Evolutionary conservation across 2,888 invertebrate species (phyloP).

Genomic region (Isoperla grammatica): DNA sequence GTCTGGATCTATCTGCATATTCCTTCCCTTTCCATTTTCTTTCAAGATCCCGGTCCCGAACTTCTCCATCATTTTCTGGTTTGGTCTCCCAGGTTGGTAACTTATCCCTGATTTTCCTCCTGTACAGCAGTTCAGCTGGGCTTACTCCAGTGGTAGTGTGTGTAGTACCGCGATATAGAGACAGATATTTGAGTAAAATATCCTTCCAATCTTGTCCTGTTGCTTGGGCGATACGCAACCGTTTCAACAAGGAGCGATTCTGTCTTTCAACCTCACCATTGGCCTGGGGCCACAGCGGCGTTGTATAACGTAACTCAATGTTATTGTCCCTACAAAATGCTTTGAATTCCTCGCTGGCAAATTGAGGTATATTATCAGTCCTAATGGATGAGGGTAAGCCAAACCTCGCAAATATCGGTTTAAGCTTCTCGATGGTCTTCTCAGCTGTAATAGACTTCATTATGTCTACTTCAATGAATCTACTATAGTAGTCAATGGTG

Average conservation of each 20-base stretch:
- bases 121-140: conserved; percentile 25
- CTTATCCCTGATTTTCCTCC: conserved; percentile 5
- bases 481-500: conserved; percentile 7
- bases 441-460: conserved; percentile 18
- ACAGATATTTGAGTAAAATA: conserved; percentile 31
- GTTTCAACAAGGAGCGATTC: too few species aligned
- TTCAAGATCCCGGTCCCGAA: too few species aligned
- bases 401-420: conserved; percentile 30
- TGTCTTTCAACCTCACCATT: too few species aligned
- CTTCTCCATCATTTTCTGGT: neutral
- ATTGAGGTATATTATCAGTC: conserved; percentile 32
- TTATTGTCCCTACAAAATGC: neutral
- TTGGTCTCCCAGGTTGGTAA: neutral
- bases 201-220: too few species aligned
- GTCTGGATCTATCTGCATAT: too few species aligned
- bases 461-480: conserved; percentile 1
- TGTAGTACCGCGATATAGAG: conserved; percentile 28
- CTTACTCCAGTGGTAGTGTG: conserved; percentile 24
- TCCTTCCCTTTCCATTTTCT: too few species aligned
- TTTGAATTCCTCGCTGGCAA: conserved; percentile 12
- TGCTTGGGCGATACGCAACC: too few species aligned
- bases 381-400: conserved; percentile 16
- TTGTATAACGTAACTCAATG: conserved; percentile 24
- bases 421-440: conserved; percentile 28
- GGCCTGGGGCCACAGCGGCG: conserved; percentile 21